Percentiles rank a stretch among this genome's conserved stretches.
Conservation (phyloP, 2,113 vertebrate species). For the Hydropotes inermis region DNA sequence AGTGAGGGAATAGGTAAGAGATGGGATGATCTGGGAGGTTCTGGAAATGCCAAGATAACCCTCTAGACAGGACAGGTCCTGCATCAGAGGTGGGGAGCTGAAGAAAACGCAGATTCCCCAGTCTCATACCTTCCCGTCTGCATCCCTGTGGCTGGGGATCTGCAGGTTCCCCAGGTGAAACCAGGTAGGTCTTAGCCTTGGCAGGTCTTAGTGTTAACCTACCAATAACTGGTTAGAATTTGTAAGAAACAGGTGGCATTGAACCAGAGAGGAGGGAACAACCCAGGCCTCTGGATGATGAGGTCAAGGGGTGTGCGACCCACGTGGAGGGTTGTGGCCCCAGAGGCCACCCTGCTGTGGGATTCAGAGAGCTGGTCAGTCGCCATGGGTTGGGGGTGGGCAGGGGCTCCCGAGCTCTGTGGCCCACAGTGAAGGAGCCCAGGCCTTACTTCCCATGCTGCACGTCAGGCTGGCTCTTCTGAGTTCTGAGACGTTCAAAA, state of each 20-base stretch:
- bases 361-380: background rate
- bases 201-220: background rate
- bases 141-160: background rate
- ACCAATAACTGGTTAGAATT: background rate
- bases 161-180: background rate
- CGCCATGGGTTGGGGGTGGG: fast-evolving
- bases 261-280: background rate
- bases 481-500: background rate
- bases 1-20: background rate
- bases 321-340: background rate
- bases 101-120: background rate
- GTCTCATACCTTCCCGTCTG: background rate
- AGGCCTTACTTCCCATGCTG: background rate
- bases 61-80: background rate
- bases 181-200: background rate
- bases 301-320: background rate
- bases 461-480: background rate
- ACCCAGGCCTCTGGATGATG: background rate
- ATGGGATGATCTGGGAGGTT: background rate
- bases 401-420: background rate
- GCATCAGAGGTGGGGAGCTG: background rate
- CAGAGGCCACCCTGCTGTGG: background rate
- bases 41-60: background rate
- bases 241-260: background rate
- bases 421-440: background rate